phyloP scores from a whole-genome alignment of 2,888 invertebrate genomes.

The Muschampia plurimacula region DNA sequence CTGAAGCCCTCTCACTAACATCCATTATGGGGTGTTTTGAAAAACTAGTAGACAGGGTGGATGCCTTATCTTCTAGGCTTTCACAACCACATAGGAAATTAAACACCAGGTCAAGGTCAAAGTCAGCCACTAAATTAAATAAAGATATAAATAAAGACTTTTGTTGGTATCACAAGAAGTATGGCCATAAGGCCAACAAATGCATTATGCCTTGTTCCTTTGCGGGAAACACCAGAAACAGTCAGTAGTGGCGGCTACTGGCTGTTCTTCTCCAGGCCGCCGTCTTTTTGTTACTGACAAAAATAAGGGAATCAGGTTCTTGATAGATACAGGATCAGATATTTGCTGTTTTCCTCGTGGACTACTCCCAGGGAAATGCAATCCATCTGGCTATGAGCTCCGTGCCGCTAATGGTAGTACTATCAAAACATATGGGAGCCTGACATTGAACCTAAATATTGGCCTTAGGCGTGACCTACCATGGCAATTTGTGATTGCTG shows the following conservation, averaged over 20 bases:
- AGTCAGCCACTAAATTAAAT: not conserved
- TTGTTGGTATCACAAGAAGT: slow-evolving; percentile 12
- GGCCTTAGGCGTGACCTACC: slow-evolving; percentile 35
- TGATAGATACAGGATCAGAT: slow-evolving; percentile 40
- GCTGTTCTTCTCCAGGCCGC: not conserved
- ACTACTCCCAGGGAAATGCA: not conserved
- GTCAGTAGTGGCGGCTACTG: slow-evolving; percentile 18
- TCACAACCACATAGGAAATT: not conserved
- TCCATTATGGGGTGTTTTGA: slow-evolving; percentile 2
- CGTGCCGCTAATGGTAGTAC: slow-evolving; percentile 41
- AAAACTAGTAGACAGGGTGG: not conserved
- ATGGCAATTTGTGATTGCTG: slow-evolving; percentile 41
- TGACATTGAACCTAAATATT: slow-evolving; percentile 34
- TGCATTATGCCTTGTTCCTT: not conserved
- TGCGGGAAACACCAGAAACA: not conserved
- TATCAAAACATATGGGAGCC: slow-evolving; percentile 41
- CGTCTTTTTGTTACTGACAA: slow-evolving; percentile 18
- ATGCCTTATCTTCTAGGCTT: not conserved
- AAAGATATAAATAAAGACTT: not conserved
- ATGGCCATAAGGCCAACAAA: slow-evolving; percentile 3
- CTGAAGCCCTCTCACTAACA: not conserved
- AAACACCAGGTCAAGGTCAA: not conserved
- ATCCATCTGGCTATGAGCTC: slow-evolving; percentile 36
- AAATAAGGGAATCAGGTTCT: not conserved
- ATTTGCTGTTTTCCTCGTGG: slow-evolving; percentile 36